A percentile compares a stretch with the other conserved stretches of the same genome.
These are phyloP conservation scores for Atta colombica DNA, from an alignment of 1,140 invertebrate genomes.

Conservation along the genomic window DNA sequence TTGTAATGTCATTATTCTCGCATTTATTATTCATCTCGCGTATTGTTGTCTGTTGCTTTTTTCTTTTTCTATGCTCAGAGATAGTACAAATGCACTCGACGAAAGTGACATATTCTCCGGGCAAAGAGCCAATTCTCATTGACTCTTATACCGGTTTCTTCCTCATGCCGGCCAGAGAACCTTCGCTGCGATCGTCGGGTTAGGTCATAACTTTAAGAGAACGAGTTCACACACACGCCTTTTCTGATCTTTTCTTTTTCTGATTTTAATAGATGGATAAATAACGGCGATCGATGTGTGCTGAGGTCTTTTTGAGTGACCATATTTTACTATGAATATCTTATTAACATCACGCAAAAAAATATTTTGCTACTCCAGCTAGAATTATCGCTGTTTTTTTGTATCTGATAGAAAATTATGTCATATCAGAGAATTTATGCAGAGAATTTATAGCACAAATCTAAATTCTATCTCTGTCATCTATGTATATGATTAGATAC, in stretches of 20 bases:
- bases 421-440: too few species aligned
- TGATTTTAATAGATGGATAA: neutral
- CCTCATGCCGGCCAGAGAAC: conserved; percentile 8
- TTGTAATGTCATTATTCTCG: neutral
- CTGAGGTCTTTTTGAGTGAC: too few species aligned
- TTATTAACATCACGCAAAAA: too few species aligned
- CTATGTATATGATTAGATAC: too few species aligned
- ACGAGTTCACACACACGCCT: neutral
- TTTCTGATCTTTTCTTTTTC: neutral
- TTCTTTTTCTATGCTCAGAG: neutral
- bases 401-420: too few species aligned
- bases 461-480: too few species aligned
- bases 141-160: conserved; percentile 52
- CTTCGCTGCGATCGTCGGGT: conserved; percentile 32
- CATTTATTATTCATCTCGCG: conserved; percentile 26
- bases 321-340: too few species aligned
- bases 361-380: too few species aligned
- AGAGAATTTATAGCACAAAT: too few species aligned
- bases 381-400: too few species aligned
- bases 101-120: conserved; percentile 51
- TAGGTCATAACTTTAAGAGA: conserved; percentile 36
- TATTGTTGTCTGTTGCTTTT: neutral
- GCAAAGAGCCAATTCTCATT: conserved; percentile 49
- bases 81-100: neutral
- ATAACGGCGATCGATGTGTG: neutral